Base-by-base conservation (phyloP, 2,888 invertebrate species). In the Melipona beecheii region DNA sequence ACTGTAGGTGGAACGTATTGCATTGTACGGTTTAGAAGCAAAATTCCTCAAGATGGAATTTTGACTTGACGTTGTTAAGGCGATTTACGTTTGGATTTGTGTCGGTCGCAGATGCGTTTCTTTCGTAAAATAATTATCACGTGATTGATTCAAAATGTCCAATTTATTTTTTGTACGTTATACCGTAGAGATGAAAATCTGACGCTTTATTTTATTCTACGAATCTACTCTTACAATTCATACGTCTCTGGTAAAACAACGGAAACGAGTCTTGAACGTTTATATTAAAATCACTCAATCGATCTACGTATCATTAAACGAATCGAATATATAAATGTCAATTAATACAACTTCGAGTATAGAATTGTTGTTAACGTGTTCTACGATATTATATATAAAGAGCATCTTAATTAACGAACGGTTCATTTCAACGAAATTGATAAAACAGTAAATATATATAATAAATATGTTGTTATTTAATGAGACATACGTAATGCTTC, bases 31-130 rank as follows among this genome's bases (percentile, higher is more conserved):
- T 27, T 65, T 70, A 58, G 19, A 31, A 62, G 64, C 43, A 62
- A 79, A 74, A 79, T 85, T 83, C 75, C 79, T 83, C 15, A 2
- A 75, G 31, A 54, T 62, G 68, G 69, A 74, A 84, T 62, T 49
- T 62, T 69, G 60, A 43, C 1, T 27, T 2, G 11, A 62, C 27
- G n/a, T 13, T 36, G 17, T 60, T 60, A 60, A 60, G 3, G 0
- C 21, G 52, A 17, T 43, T 64, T 56, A 69, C 9, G 21, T 19
- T 56, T 54, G 17, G 43, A 70, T 69, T 60, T 80, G 66, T 54
- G 70, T 66, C 2, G 19, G 13, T 31, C 27, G 24, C 13, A 24
- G 60, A 9, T 43, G 21, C 11, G 31, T n/a, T 9, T 27, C n/a
- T n/a, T 66, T 50, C n/a, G 11, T 74, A 19, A 74, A 77, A 58